Percentiles rank a stretch among this genome's conserved stretches.
phyloP scores from a whole-genome alignment of 2,797 vertebrate species.

The Manis javanica region DNA sequence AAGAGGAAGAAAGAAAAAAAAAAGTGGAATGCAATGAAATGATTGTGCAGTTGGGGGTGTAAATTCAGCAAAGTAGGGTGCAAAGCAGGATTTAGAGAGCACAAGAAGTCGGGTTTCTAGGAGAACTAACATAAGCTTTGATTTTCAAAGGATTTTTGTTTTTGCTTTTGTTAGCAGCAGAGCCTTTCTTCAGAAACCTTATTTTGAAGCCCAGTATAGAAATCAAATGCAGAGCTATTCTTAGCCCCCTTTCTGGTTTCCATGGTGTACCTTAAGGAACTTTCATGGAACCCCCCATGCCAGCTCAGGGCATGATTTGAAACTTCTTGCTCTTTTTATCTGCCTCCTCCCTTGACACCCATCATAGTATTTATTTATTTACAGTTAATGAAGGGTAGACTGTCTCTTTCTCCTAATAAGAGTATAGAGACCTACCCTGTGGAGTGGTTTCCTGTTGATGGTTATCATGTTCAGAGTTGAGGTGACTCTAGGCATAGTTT shows the following conservation, averaged over 20 bases:
- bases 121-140: neutral
- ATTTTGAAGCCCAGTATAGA: slow-evolving; percentile 52
- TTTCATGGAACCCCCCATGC: slow-evolving; percentile 13
- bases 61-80: slow-evolving; percentile 24
- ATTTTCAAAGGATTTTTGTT: slow-evolving; percentile 60
- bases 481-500: neutral
- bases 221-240: slow-evolving; percentile 59
- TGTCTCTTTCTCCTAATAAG: neutral
- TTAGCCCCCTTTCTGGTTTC: slow-evolving; percentile 57
- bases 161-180: slow-evolving; percentile 58
- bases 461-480: neutral
- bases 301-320: slow-evolving; percentile 21
- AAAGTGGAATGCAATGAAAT: neutral
- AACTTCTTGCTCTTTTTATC: slow-evolving; percentile 1
- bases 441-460: neutral
- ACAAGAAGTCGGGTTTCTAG: slow-evolving; percentile 39
- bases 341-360: neutral
- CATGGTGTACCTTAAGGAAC: neutral
- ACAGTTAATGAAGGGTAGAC: neutral
- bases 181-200: slow-evolving; percentile 57
- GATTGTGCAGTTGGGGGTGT: neutral
- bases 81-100: neutral
- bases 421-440: neutral
- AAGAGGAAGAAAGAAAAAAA: neutral
- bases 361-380: neutral